phyloP scores from a whole-genome alignment of 2,888 invertebrate species.

The Trichopoda pennipes region DNA sequence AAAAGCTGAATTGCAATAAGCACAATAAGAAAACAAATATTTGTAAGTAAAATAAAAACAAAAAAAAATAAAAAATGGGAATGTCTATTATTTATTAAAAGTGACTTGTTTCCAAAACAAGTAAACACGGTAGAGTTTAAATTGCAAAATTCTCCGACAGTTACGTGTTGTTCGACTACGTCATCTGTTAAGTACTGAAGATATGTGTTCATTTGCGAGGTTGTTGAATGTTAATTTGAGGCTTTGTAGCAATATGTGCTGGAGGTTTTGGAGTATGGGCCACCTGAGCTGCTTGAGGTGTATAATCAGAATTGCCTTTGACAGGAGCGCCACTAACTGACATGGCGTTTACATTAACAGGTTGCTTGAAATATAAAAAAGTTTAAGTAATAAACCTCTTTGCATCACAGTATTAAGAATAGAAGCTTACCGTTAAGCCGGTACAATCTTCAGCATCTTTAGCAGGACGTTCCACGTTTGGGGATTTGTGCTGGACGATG shows the following conservation, averaged over 20 bases:
- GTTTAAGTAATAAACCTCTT: neutral
- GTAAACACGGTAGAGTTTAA: slow-evolving; percentile 5
- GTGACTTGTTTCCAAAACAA: slow-evolving; percentile 24
- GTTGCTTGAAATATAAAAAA: slow-evolving; percentile 74
- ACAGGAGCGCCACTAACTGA: slow-evolving; percentile 90
- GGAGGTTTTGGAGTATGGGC: slow-evolving; percentile 92
- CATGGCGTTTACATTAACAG: slow-evolving; percentile 85
- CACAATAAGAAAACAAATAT: neutral
- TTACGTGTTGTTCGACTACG: neutral
- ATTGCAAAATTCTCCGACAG: slow-evolving; percentile 2
- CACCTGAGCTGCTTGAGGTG: slow-evolving; percentile 92
- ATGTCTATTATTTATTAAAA: slow-evolving; percentile 33
- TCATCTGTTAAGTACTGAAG: slow-evolving; percentile 9
- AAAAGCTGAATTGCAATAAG: slow-evolving; percentile 16
- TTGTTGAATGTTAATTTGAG: slow-evolving; percentile 89
- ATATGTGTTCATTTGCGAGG: slow-evolving; percentile 85
- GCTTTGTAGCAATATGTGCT: slow-evolving; percentile 84
- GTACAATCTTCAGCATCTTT: slow-evolving; percentile 88
- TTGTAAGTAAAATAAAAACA: neutral
- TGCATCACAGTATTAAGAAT: neutral
- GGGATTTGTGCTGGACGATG: slow-evolving; percentile 92
- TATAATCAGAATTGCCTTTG: slow-evolving; percentile 92
- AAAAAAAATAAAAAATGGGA: no score
- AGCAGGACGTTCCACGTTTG: slow-evolving; percentile 85
- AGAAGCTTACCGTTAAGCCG: slow-evolving; percentile 84